These are phyloP conservation scores for Apaloderma vittatum DNA, from an alignment of 2,113 vertebrate genomes.

Conservation along the genomic window DNA sequence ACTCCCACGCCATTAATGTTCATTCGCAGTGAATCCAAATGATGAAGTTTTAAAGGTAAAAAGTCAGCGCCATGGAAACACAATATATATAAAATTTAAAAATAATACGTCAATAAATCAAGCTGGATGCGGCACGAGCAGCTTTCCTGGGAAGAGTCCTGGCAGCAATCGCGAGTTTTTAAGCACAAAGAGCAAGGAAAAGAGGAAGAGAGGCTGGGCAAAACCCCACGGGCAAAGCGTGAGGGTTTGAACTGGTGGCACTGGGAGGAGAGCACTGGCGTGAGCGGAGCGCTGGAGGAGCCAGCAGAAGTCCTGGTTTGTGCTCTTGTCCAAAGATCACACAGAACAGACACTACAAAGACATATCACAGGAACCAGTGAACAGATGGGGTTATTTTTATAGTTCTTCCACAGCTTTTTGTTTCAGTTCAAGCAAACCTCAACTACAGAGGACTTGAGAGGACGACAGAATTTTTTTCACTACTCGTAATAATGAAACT, in stretches of 20 bases:
- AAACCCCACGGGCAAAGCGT: fast-evolving
- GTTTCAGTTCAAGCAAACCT: slow-evolving; percentile 14
- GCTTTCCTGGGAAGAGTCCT: background rate
- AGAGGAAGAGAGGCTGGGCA: background rate
- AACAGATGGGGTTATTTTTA: slow-evolving; percentile 41
- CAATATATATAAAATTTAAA: background rate
- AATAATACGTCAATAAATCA: slow-evolving; percentile 17
- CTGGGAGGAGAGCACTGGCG: background rate
- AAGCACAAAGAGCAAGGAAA: background rate
- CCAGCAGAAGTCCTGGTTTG: background rate
- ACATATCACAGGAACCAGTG: background rate
- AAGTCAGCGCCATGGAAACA: slow-evolving; percentile 64
- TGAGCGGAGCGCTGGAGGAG: background rate
- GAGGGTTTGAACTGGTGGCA: background rate
- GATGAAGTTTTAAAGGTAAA: slow-evolving; percentile 41
- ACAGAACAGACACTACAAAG: background rate
- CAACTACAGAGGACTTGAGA: background rate
- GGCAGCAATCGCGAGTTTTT: background rate
- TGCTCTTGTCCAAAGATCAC: background rate
- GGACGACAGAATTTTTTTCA: background rate
- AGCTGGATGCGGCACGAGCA: background rate
- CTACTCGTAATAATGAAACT: background rate
- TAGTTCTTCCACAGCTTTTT: background rate
- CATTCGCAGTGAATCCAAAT: background rate
- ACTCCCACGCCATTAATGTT: slow-evolving; percentile 33